Conservation (phyloP, 1,140 invertebrate genomes). For the Lineus longissimus region DNA sequence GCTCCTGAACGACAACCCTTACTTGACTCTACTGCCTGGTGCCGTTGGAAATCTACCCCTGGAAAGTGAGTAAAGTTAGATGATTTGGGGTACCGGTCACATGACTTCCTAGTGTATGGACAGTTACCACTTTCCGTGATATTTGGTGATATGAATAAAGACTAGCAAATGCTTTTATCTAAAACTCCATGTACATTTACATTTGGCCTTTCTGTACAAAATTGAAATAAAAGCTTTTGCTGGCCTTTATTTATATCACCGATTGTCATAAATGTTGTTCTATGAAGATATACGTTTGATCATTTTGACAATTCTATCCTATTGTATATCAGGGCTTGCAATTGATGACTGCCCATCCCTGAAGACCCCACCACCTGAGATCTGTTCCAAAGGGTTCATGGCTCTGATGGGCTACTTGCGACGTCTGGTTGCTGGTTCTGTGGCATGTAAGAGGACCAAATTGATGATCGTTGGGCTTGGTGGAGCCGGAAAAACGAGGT, state of each 20-base stretch:
- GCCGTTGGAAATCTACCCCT: conserved; percentile 31
- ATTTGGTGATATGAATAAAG: too few species aligned
- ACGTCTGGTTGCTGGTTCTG: conserved; percentile 39
- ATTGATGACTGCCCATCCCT: conserved; percentile 36
- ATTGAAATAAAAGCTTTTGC: too few species aligned
- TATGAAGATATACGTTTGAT: too few species aligned
- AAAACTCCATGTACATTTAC: too few species aligned
- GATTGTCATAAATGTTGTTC: too few species aligned
- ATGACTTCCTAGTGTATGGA: too few species aligned
- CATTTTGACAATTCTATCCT: too few species aligned
- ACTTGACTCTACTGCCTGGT: conserved; percentile 34
- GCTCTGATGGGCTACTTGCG: conserved; percentile 42
- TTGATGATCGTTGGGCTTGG: conserved; percentile 52
- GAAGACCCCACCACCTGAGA: conserved; percentile 50
- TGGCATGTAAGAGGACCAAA: conserved; percentile 47
- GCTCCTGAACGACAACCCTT: conserved; percentile 35
- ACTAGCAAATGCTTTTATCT: too few species aligned
- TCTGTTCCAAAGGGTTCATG: conserved; percentile 37
- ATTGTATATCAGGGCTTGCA: conserved; percentile 28
- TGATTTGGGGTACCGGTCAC: too few species aligned
- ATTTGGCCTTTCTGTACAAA: too few species aligned
- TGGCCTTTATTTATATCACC: too few species aligned
- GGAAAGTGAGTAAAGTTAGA: conserved; percentile 24
- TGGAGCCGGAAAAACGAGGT: conserved; percentile 54
- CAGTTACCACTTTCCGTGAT: too few species aligned